Evolutionary conservation across 2,797 vertebrate genomes (phyloP), one percentile per base, ranked within the genome.

Genomic region (Sebastiscus tertius): DNA sequence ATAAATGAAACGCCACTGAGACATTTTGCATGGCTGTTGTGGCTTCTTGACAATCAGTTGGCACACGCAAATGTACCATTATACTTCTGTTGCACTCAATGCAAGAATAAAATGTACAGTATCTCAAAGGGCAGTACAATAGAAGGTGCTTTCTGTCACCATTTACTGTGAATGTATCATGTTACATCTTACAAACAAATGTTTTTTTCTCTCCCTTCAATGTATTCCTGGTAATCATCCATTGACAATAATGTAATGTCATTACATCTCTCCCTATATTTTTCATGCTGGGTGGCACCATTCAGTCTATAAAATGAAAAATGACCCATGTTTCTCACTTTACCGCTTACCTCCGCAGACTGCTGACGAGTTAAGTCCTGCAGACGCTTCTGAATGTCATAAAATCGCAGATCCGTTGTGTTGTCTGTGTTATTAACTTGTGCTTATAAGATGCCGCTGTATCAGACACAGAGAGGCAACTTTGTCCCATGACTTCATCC

Each of bases 271-370:
- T 69, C 22, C 52, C 60, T 56, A 34, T 34, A 5, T 26, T 59
- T 78, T 81, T 87, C 59, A 72, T 83, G 79, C 80, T 79, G 9
- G 26, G 24, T 70, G 58, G 76, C 81, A 74, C 55, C 64, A 63
- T 83, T 88, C 62, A 26, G 72, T 83, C 77, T 80, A 6, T 61
- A 18, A 65, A 60, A 73, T 87, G 77, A 89, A 91, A 91, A 78
- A 64, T 3, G 63, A 91, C 29, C 71, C 49, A 16, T n/a, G 75
- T 81, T 81, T 83, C 83, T 91, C 78, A 69, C 56, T 81, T 86
- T 74, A 79, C 77, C 56, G 60, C 68, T 72, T 36, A 75, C 65
- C 16, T 68, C 73, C 22, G 7, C 80, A 70, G 68, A 83, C 66
- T 87, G 89, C 90, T 84, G 82, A 84, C 13, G 4, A 31, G 29